A percentile compares a stretch with the other conserved stretches of the same genome.
These are phyloP conservation scores for Bemisia tabaci DNA, from an alignment of 1,140 invertebrate species.

Conservation along the genomic window DNA sequence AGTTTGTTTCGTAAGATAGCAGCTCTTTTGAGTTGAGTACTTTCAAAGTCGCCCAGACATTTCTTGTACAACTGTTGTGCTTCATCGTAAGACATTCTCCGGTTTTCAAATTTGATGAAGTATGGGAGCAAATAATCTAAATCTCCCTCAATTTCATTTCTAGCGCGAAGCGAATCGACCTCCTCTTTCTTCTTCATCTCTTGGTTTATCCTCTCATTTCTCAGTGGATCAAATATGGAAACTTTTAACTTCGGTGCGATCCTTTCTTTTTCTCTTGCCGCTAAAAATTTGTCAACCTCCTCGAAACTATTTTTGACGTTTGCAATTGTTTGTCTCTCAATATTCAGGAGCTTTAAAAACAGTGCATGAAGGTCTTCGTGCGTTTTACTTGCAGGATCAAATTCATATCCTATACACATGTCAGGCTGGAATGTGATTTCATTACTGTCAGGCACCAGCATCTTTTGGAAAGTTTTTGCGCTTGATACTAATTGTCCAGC, in stretches of 20 bases:
- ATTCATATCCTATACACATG: neutral
- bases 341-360: neutral
- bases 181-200: neutral
- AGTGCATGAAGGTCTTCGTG: neutral
- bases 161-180: neutral
- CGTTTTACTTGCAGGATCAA: neutral
- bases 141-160: neutral
- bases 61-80: neutral
- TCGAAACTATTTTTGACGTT: neutral
- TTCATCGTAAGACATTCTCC: neutral
- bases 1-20: neutral
- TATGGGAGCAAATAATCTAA: neutral
- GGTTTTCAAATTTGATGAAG: neutral
- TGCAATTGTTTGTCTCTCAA: neutral
- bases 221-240: neutral
- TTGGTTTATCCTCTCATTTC: neutral
- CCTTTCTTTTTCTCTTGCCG: neutral
- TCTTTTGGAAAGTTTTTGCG: neutral
- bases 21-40: neutral
- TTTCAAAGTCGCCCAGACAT: neutral
- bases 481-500: neutral
- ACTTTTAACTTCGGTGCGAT: neutral
- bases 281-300: neutral
- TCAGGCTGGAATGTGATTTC: neutral
- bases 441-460: neutral